Percentiles rank a stretch among this genome's conserved stretches.
Conservation (phyloP, 2,888 invertebrate species). For the Herminia tarsipennalis region DNA sequence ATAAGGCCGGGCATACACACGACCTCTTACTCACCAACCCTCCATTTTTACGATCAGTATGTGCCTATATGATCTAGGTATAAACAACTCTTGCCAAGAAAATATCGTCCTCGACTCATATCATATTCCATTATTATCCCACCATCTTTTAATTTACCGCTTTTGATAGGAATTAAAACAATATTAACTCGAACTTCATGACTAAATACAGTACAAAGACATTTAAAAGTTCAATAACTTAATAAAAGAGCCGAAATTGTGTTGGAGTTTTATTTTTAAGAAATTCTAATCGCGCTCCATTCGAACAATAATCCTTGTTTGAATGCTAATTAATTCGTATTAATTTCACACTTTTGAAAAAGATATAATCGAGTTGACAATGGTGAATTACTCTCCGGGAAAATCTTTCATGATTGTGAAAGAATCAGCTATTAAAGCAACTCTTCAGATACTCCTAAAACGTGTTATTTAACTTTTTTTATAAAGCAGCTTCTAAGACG, state of each 20-base stretch:
- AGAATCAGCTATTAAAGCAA: constrained; percentile 32
- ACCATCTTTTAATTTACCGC: constrained; percentile 21
- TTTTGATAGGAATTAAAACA: constrained; percentile 10
- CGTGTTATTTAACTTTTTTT: constrained; percentile 26
- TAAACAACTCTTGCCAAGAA: constrained; percentile 43
- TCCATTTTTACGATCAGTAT: constrained; percentile 71
- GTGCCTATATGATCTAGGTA: constrained; percentile 53
- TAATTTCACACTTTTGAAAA: constrained; percentile 65
- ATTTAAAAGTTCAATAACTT: constrained; percentile 51
- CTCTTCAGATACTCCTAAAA: constrained; percentile 14
- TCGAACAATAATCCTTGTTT: constrained; percentile 77
- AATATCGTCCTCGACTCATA: constrained; percentile 40
- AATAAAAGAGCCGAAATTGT: constrained; percentile 59
- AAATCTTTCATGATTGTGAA: constrained; percentile 48
- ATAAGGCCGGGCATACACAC: constrained; percentile 67
- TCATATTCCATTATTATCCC: neutral
- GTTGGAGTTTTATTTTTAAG: constrained; percentile 63
- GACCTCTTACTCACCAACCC: constrained; percentile 66
- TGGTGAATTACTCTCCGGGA: constrained; percentile 45
- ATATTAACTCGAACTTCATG: constrained; percentile 7
- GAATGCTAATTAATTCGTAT: constrained; percentile 79
- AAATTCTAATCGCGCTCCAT: constrained; percentile 63
- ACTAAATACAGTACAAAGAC: constrained; percentile 45
- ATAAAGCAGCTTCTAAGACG: constrained; percentile 14
- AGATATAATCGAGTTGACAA: constrained; percentile 64